Conservation (phyloP, 1,140 invertebrate species). For the Microplitis mediator region DNA sequence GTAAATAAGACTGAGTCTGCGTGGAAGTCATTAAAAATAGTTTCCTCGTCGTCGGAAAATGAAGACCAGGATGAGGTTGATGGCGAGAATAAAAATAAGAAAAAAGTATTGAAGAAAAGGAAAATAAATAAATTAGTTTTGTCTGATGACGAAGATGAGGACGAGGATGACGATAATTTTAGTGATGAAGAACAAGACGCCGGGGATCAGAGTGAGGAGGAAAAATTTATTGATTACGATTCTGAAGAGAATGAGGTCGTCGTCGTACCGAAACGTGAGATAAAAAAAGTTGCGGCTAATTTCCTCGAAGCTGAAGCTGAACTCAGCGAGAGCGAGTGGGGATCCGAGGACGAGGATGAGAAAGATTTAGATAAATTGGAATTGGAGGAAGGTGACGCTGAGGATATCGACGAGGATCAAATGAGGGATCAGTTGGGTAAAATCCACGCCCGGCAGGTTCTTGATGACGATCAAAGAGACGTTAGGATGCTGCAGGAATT, state of each 20-base stretch:
- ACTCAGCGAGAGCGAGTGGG: constrained; percentile 82
- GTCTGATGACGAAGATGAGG: constrained; percentile 43
- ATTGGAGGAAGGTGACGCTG: constrained; percentile 76
- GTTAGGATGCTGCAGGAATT: constrained; percentile 80
- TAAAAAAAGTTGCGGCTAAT: constrained; percentile 64
- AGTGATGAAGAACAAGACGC: constrained; percentile 42
- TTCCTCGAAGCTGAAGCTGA: constrained; percentile 88
- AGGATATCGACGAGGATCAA: constrained; percentile 73
- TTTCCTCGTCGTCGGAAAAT: constrained; percentile 38
- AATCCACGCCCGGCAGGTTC: constrained; percentile 74
- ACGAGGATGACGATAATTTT: constrained; percentile 38
- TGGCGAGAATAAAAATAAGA: constrained; percentile 45
- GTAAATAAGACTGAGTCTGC: background rate
- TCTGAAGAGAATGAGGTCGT: constrained; percentile 79
- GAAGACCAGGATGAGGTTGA: constrained; percentile 30
- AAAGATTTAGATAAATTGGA: constrained; percentile 75
- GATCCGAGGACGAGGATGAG: constrained; percentile 80
- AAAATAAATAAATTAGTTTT: constrained; percentile 46
- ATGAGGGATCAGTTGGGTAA: constrained; percentile 71
- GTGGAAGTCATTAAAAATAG: constrained; percentile 7
- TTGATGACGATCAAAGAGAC: constrained; percentile 83
- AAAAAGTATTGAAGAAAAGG: constrained; percentile 51
- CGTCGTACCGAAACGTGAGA: constrained; percentile 56
- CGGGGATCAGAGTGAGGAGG: constrained; percentile 38
- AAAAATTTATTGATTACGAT: constrained; percentile 70